Percentiles rank a stretch among this genome's conserved stretches.
Conservation (phyloP, 2,888 invertebrate genomes). For the Synanthedon formicaeformis region DNA sequence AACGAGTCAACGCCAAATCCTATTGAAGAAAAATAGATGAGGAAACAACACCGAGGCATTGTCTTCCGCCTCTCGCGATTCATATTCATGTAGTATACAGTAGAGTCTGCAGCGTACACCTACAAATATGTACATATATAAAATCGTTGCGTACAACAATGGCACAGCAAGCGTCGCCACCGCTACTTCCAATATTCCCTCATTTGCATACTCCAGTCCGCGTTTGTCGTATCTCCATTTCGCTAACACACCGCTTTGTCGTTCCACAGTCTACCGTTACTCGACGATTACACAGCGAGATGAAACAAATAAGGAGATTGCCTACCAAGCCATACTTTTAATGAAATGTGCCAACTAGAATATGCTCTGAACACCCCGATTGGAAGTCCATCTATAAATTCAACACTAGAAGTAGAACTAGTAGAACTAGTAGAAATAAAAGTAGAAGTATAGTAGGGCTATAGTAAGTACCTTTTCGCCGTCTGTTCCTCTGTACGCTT, state of each 20-base stretch:
- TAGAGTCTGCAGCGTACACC: neutral
- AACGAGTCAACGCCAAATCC: too few relatives aligned
- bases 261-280: neutral
- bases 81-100: neutral
- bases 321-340: neutral
- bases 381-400: too few relatives aligned
- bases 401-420: too few relatives aligned
- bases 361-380: too few relatives aligned
- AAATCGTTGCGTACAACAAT: constrained; percentile 26
- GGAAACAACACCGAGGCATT: too few relatives aligned
- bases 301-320: neutral
- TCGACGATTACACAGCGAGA: neutral
- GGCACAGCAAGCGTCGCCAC: constrained; percentile 17
- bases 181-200: constrained; percentile 50
- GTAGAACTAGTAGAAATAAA: too few relatives aligned
- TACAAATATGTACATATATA: neutral
- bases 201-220: constrained; percentile 53
- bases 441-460: too few relatives aligned
- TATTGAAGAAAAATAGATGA: too few relatives aligned
- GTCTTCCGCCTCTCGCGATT: neutral
- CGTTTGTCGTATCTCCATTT: constrained; percentile 15
- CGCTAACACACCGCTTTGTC: constrained; percentile 31
- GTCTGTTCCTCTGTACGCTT: too few relatives aligned
- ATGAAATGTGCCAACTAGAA: neutral
- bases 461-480: too few relatives aligned